Evolutionary conservation across 2,113 vertebrate genomes (phyloP).

Genomic region (Malurus cyaneus): DNA sequence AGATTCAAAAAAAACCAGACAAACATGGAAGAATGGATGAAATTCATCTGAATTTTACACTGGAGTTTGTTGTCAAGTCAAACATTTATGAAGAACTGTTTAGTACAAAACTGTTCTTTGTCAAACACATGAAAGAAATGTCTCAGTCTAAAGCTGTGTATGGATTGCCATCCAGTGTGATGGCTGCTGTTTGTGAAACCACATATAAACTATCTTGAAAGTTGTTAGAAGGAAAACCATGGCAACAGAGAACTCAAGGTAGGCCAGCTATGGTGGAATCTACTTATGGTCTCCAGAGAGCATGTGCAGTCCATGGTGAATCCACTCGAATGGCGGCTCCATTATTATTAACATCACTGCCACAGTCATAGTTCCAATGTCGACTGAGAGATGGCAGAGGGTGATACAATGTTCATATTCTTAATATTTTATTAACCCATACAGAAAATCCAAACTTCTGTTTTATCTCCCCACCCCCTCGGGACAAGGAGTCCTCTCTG

Average conservation of each 20-base stretch:
- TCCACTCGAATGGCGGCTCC: background rate
- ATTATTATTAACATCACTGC: background rate
- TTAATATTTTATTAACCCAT: background rate
- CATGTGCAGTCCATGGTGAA: background rate
- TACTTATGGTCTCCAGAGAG: background rate
- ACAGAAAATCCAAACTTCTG: background rate
- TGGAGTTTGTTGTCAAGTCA: background rate
- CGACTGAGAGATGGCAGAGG: background rate
- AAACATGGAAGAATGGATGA: background rate
- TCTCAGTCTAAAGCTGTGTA: background rate
- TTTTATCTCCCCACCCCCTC: background rate
- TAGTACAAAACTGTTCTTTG: background rate
- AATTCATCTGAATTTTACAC: background rate
- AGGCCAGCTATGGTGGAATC: background rate
- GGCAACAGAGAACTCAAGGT: background rate
- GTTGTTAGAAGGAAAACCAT: background rate
- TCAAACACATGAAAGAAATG: background rate
- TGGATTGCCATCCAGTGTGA: background rate
- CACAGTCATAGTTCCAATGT: rapidly evolving
- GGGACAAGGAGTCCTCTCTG: background rate
- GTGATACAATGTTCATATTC: background rate
- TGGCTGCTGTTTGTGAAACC: background rate
- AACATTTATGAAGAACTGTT: background rate
- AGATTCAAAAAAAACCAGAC: background rate
- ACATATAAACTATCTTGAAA: background rate